A percentile compares a stretch with the other conserved stretches of the same genome.
These are phyloP conservation scores for Grus americana DNA, from an alignment of 2,113 vertebrate genomes.

Conservation along the genomic window DNA sequence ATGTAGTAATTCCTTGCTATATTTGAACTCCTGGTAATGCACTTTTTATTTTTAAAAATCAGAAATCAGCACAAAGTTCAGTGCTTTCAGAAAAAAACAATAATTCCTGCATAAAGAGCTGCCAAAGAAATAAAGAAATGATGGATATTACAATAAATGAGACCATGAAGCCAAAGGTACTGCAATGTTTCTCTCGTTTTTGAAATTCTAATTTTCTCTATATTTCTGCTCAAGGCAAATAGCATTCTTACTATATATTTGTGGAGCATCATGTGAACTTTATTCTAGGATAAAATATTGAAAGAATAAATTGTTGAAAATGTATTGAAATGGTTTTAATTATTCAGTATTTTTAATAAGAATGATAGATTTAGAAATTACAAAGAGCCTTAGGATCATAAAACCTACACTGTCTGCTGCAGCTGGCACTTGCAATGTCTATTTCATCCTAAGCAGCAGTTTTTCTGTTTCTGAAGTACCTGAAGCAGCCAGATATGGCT, in stretches of 20 bases:
- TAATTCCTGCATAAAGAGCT: not conserved
- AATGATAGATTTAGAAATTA: slow-evolving; percentile 24
- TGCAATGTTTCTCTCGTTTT: not conserved
- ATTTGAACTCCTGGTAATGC: not conserved
- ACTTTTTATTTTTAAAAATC: not conserved
- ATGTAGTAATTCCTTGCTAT: not conserved
- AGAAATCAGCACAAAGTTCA: slow-evolving; percentile 6
- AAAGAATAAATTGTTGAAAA: slow-evolving; percentile 4
- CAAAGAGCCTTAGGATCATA: not conserved
- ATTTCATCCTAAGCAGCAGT: not conserved
- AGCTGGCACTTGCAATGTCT: not conserved
- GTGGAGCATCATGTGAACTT: not conserved
- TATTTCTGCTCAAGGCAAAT: slow-evolving; percentile 4
- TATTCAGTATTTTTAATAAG: slow-evolving; percentile 34
- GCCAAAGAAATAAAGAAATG: not conserved
- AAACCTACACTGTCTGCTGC: not conserved
- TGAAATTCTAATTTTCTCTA: not conserved
- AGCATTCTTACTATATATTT: not conserved
- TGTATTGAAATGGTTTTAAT: not conserved
- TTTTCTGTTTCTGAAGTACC: not conserved
- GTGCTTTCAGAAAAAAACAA: not conserved
- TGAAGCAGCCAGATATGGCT: not conserved
- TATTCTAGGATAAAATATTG: slow-evolving; percentile 15
- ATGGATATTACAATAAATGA: slow-evolving; percentile 6
- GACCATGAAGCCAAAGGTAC: not conserved